Conservation (phyloP, 2,888 invertebrate genomes). For the Eupithecia inturbata region DNA sequence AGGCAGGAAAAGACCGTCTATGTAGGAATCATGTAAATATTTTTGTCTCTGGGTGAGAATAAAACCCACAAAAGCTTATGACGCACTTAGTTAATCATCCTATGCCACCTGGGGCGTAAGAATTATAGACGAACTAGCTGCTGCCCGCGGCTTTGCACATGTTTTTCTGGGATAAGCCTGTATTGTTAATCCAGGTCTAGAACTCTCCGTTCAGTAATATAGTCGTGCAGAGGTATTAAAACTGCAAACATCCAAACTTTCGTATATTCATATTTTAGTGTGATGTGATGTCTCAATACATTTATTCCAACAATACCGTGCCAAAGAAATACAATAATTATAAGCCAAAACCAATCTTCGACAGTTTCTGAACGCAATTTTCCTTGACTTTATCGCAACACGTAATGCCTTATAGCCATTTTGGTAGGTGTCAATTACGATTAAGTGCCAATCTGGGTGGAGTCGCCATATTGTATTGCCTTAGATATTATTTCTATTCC, state of each 20-base stretch:
- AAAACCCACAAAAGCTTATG: too few species aligned
- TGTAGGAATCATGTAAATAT: too few species aligned
- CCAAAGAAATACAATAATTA: slow-evolving; percentile 11
- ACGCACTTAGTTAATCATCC: too few species aligned
- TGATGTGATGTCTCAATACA: background rate
- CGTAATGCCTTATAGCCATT: slow-evolving; percentile 44
- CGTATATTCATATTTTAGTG: background rate
- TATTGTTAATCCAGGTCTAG: too few species aligned
- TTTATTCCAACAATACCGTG: background rate
- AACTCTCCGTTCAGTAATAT: background rate
- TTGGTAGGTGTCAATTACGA: slow-evolving; percentile 47
- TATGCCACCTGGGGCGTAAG: too few species aligned
- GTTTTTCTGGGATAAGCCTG: too few species aligned
- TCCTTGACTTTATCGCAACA: slow-evolving; percentile 35
- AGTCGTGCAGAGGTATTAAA: background rate
- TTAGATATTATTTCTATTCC: slow-evolving; percentile 33
- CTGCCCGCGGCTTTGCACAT: too few species aligned
- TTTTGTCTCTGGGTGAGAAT: too few species aligned
- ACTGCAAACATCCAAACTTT: background rate
- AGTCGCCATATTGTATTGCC: slow-evolving; percentile 41
- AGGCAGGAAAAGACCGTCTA: too few species aligned
- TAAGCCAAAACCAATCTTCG: slow-evolving; percentile 8
- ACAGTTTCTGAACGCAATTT: slow-evolving; percentile 29
- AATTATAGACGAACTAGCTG: too few species aligned
- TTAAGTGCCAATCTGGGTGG: slow-evolving; percentile 44